Base-by-base conservation (phyloP, 2,113 vertebrate species). In the Nothocercus julius region DNA sequence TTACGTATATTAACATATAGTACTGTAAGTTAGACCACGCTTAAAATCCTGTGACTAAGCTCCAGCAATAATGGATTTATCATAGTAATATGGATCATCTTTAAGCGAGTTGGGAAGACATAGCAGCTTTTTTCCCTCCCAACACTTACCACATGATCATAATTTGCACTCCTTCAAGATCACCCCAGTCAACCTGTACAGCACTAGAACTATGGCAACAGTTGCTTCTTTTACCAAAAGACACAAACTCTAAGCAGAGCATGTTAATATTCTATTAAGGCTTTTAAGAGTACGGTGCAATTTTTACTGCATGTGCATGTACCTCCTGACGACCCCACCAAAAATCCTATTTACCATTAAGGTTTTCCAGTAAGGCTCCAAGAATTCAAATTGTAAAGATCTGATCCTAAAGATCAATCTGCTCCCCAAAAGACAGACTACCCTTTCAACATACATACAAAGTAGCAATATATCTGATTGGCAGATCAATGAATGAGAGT, bases 241-340 rank as follows among this genome's bases (percentile, higher is more conserved):
- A 85, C 83, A 67, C 69, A 28, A 67, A 83, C n/a, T 21, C 5
- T 1, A 78, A 30, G 6, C 38, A 3, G 38, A 79, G 82, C 9
- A 74, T 17, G 28, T 86, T 58, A n/a, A 32, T 5, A 17, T 63
- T 85, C 34, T 73, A 25, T 14, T 13, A 1, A 36, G 49, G 14
- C 13, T 68, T 34, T 90, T 42, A 9, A 6, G 15, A 63, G 32
- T 47, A 53, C 5, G 67, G 13, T 32, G 40, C 30, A 83, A 34
- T 1, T 3, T 67, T 54, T 74, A 84, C 30, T 36, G 34, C 1
- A 24, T 24, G 12, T 17, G 81, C 24, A 51, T 0, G 0, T 6
- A 75, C 13, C 27, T 11, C 45, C n/a, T 62, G 58, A 81, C 56
- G 54, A 81, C 56, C 78, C 62, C 54, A 74, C 24, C 38, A 21